These are phyloP conservation scores for Typhlichthys subterraneus DNA, from an alignment of 2,797 vertebrate species.

Conservation along the genomic window DNA sequence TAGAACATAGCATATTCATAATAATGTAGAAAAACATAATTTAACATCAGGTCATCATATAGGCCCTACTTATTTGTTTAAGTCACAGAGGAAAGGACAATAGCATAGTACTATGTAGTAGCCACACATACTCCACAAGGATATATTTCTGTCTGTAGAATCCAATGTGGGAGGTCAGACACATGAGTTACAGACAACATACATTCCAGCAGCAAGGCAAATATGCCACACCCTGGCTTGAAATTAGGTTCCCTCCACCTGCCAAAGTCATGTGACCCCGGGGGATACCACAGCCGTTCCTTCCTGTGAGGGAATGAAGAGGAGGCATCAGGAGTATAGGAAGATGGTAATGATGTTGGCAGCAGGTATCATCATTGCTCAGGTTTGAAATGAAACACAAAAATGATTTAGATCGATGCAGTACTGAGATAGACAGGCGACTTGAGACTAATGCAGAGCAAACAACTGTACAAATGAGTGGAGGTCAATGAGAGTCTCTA, in stretches of 20 bases:
- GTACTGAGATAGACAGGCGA: no score
- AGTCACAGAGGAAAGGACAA: slow-evolving; percentile 4
- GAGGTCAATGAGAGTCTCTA: no score
- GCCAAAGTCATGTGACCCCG: slow-evolving; percentile 69
- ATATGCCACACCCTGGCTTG: slow-evolving; percentile 60
- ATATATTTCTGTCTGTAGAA: slow-evolving; percentile 45
- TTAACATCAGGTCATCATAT: no score
- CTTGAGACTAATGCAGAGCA: no score
- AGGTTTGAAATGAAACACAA: not conserved
- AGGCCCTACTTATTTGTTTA: no score
- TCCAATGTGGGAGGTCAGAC: slow-evolving; percentile 57
- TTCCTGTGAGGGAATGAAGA: slow-evolving; percentile 51
- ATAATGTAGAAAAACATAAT: no score
- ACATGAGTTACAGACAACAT: slow-evolving; percentile 58
- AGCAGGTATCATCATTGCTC: not conserved
- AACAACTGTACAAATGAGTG: not conserved
- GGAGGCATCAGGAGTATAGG: slow-evolving; percentile 30
- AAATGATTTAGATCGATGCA: no score
- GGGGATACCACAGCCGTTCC: slow-evolving; percentile 73
- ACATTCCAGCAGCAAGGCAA: slow-evolving; percentile 60
- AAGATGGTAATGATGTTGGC: not conserved
- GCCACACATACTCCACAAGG: slow-evolving; percentile 15
- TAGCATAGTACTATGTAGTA: not conserved
- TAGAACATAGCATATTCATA: no score
- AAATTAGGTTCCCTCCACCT: slow-evolving; percentile 68